phyloP scores from a whole-genome alignment of 2,113 vertebrate species.

The Paratilapia polleni region DNA sequence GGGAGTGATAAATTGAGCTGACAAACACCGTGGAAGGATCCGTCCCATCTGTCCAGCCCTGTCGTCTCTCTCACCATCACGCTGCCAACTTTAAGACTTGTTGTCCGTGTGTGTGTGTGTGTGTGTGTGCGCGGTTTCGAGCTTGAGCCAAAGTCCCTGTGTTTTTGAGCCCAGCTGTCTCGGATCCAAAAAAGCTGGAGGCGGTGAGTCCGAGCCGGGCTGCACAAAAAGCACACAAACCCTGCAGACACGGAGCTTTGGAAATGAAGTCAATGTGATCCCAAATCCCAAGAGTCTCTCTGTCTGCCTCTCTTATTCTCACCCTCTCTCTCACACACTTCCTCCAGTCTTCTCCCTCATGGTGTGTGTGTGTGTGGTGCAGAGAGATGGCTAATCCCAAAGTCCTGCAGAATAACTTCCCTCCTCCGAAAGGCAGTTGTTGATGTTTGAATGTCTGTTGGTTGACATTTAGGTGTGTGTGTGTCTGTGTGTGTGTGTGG shows the following conservation, averaged over 20 bases:
- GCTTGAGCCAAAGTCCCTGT: slow-evolving; percentile 24
- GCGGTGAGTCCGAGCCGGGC: slow-evolving; percentile 38
- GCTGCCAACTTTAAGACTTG: slow-evolving; percentile 16
- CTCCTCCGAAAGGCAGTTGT: slow-evolving; percentile 6
- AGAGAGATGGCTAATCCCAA: slow-evolving; percentile 10
- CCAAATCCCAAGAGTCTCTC: slow-evolving; percentile 44
- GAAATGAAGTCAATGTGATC: slow-evolving; percentile 51
- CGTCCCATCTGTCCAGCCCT: slow-evolving; percentile 36
- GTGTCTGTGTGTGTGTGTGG: background rate
- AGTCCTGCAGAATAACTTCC: slow-evolving; percentile 31
- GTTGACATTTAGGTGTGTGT: slow-evolving; percentile 45
- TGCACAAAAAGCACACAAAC: slow-evolving; percentile 28
- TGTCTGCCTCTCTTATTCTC: slow-evolving; percentile 16
- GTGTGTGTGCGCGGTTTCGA: slow-evolving; percentile 2
- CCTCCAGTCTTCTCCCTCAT: background rate
- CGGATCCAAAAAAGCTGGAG: slow-evolving; percentile 41
- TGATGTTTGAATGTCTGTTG: slow-evolving; percentile 32
- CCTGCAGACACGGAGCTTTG: slow-evolving; percentile 28
- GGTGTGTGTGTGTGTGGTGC: background rate
- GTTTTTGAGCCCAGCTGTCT: slow-evolving; percentile 50
- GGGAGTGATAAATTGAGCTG: slow-evolving; percentile 47
- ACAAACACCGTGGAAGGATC: slow-evolving; percentile 47
- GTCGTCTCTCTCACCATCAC: slow-evolving; percentile 2
- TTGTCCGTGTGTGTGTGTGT: slow-evolving; percentile 22
- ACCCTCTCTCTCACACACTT: background rate